phyloP scores from a whole-genome alignment of 2,113 vertebrate genomes.

The Platysternon megacephalum region DNA sequence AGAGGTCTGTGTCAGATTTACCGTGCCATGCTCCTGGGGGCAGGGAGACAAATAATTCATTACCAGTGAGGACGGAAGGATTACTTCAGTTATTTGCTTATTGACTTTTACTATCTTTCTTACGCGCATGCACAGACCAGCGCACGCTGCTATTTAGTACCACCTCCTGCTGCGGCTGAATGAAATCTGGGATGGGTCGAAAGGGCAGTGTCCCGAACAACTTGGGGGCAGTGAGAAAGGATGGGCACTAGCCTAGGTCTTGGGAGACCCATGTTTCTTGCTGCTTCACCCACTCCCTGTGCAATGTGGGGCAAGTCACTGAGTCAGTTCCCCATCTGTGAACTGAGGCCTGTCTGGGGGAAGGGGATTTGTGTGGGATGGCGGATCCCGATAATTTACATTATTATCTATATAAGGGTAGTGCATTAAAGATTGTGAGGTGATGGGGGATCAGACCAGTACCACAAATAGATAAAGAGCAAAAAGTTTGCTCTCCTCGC shows the following conservation, averaged over 20 bases:
- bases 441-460: no score
- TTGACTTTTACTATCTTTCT: not conserved
- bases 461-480: no score
- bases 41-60: conserved; percentile 20
- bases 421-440: not conserved
- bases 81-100: conserved; percentile 39
- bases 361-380: not conserved
- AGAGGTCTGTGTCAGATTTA: conserved; percentile 23
- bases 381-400: accelerated
- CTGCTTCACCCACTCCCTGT: not conserved
- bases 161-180: not conserved
- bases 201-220: accelerated
- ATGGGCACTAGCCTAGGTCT: not conserved
- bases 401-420: not conserved
- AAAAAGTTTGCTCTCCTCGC: not conserved
- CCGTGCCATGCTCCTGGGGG: not conserved
- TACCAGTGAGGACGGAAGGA: conserved; percentile 30
- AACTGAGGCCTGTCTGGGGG: not conserved
- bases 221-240: not conserved
- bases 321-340: not conserved
- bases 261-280: not conserved
- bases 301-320: not conserved
- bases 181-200: accelerated
- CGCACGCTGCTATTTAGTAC: accelerated
- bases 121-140: accelerated